Evolutionary conservation across 2,797 vertebrate species (phyloP), one percentile per base, ranked within the genome.

Genomic region (Pseudopleuronectes americanus): DNA sequence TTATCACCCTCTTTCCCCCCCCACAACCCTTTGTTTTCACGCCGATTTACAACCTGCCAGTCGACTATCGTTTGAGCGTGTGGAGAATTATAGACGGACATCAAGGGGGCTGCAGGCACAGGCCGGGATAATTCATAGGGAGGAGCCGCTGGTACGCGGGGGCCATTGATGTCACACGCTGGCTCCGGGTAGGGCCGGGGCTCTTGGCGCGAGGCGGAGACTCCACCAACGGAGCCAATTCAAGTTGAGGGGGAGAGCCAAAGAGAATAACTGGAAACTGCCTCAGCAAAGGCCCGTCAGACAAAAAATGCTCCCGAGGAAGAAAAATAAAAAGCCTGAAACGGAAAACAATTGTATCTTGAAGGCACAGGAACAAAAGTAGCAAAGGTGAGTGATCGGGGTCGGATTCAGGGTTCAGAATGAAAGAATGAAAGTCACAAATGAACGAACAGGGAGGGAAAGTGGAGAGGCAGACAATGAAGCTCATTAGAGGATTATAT

Each of bases 201-300:
- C 14, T 81, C 66, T 80, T 92, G 92, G 91, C 92, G 38, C 17
- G 0, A 9, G 68, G 90, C 92, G 90, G 80, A 92, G 92, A 92
- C 91, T 65, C 83, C 87, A 89, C 87, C 81, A 86, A 45, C 65
- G 87, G 92, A 93, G 93, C 91, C 94, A 91, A 89, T 87, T 86
- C 80, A 81, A 88, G 86, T 86, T 76, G 82, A 87, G 70, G 77
- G 86, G 86, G 77, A 83, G 88, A 89, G 89, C 80, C 81, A 89
- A 91, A 94, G 43, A 92, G 94, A 94, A 95, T 95, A 92, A 93
- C 90, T 92, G 94, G 94, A 95, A 95, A 91, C 91, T 89, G 90
- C 92, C 93, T 92, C 91, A 93, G 91, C 90, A 90, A 82, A 92
- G 87, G 72, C 72, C 84, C 84, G 4, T 87, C 84, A 65, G 75